Evolutionary conservation across 2,888 invertebrate genomes (phyloP).

Genomic region (Synergus laeviventris): DNA sequence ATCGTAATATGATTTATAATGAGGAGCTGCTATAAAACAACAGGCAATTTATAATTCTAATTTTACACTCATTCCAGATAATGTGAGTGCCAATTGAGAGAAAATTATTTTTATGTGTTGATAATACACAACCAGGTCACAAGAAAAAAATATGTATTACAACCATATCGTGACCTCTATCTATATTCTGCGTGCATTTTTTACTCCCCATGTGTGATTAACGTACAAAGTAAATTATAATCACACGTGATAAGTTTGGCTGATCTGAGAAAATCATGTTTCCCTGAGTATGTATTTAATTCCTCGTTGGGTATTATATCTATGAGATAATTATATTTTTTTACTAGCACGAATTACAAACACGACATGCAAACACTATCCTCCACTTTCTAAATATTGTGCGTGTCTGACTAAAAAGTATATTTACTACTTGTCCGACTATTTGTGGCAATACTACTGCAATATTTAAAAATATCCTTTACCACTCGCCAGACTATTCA

Average conservation of each 20-base stretch:
- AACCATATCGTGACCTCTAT: conserved; percentile 20
- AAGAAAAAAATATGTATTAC: conserved; percentile 32
- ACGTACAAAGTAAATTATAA: conserved; percentile 30
- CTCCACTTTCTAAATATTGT: neutral
- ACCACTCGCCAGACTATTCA: neutral
- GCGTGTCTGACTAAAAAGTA: neutral
- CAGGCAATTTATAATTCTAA: neutral
- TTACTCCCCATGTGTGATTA: conserved; percentile 16
- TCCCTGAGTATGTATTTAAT: conserved; percentile 1
- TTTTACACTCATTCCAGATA: conserved; percentile 5
- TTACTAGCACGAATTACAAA: neutral
- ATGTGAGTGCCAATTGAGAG: conserved; percentile 30
- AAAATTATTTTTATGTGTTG: conserved; percentile 10
- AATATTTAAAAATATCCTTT: neutral
- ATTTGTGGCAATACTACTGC: neutral
- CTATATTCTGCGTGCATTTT: conserved; percentile 16
- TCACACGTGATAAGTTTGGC: conserved; percentile 26
- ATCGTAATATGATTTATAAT: neutral
- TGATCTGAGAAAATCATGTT: conserved; percentile 21
- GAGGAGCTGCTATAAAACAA: neutral
- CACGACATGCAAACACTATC: neutral
- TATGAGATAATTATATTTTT: neutral
- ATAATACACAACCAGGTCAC: conserved; percentile 30
- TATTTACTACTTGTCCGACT: neutral
- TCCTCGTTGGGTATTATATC: neutral